These are phyloP conservation scores for Pungitius pungitius DNA, from an alignment of 2,113 vertebrate genomes.

Conservation along the genomic window DNA sequence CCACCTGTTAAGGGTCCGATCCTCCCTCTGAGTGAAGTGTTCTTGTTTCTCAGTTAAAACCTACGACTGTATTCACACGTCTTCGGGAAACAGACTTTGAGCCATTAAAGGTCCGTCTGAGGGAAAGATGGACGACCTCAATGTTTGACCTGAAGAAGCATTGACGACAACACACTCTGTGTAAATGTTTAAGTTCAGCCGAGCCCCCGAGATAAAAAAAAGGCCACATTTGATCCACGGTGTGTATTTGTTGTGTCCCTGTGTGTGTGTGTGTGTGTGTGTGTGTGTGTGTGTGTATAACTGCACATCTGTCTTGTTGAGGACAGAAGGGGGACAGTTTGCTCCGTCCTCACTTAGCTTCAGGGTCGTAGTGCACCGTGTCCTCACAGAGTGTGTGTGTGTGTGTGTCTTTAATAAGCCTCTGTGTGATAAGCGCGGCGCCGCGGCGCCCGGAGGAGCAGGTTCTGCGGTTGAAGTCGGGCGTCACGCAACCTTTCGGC, in stretches of 20 bases:
- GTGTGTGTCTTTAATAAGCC: constrained; percentile 42
- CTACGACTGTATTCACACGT: too few relatives aligned
- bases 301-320: background rate
- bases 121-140: background rate
- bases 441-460: constrained; percentile 28
- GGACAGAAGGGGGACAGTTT: too few relatives aligned
- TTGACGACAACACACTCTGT: background rate
- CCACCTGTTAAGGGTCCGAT: too few relatives aligned
- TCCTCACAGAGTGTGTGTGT: background rate
- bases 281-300: too few relatives aligned
- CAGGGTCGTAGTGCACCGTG: background rate
- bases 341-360: background rate
- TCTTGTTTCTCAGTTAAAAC: too few relatives aligned
- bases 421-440: constrained; percentile 44
- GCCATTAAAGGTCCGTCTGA: too few relatives aligned
- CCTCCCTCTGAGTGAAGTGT: too few relatives aligned
- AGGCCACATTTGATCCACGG: background rate
- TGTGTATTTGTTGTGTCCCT: background rate
- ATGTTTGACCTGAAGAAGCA: background rate
- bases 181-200: background rate
- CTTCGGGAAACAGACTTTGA: too few relatives aligned
- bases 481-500: constrained; percentile 28
- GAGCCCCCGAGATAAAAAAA: background rate
- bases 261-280: background rate
- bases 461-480: constrained; percentile 25